phyloP scores from a whole-genome alignment of 2,888 invertebrate species.

The Phlogophora meticulosa region DNA sequence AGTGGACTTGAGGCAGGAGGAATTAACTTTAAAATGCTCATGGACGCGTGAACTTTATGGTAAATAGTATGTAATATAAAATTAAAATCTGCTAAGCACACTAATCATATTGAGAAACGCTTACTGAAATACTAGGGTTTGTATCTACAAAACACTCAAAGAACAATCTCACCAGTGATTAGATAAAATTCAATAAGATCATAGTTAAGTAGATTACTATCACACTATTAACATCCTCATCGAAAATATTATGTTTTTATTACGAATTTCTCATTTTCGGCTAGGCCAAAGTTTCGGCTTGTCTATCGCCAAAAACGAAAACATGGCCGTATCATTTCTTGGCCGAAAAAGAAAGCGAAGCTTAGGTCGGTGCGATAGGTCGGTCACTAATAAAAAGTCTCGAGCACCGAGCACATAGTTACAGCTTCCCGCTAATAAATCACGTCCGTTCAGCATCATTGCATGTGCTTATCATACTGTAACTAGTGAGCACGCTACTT shows the following conservation, averaged over 20 bases:
- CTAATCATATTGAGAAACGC: too few relatives aligned
- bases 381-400: too few relatives aligned
- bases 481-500: slow-evolving; percentile 30
- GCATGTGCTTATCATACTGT: slow-evolving; percentile 18
- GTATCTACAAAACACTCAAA: neutral
- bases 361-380: too few relatives aligned
- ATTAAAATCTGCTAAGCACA: too few relatives aligned
- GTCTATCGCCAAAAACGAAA: too few relatives aligned
- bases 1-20: neutral
- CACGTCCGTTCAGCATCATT: slow-evolving; percentile 46
- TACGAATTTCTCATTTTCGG: too few relatives aligned
- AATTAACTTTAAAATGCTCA: neutral
- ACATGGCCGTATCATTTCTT: too few relatives aligned
- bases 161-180: neutral
- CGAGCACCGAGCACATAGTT: too few relatives aligned
- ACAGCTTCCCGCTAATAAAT: slow-evolving; percentile 37
- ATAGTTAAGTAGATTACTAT: slow-evolving; percentile 11
- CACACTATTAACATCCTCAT: slow-evolving; percentile 7
- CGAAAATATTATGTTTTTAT: neutral
- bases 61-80: too few relatives aligned
- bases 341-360: too few relatives aligned
- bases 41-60: neutral
- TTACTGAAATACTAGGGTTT: neutral
- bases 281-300: too few relatives aligned
- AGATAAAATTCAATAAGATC: neutral